A percentile compares a stretch with the other conserved stretches of the same genome.
These are phyloP conservation scores for Drosophila villosipedis DNA, from an alignment of 2,888 invertebrate genomes.

Conservation along the genomic window DNA sequence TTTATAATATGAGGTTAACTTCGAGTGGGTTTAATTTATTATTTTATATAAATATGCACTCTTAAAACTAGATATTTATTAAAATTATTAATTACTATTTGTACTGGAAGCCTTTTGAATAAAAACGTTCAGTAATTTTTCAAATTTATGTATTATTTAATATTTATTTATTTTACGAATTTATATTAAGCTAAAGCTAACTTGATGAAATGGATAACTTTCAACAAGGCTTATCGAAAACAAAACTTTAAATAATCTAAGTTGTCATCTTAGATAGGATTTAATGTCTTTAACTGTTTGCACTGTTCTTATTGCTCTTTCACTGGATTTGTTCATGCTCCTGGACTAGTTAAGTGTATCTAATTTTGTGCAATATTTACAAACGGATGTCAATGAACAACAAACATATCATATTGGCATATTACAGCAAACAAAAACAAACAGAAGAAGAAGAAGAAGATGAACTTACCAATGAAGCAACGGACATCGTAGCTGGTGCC, in stretches of 20 bases:
- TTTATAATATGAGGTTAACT: neutral
- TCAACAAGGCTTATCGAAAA: neutral
- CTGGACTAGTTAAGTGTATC: neutral
- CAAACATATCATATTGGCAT: conserved; percentile 1
- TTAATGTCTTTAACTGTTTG: neutral
- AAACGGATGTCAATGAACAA: conserved; percentile 4
- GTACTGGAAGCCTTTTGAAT: neutral
- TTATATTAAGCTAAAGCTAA: no score
- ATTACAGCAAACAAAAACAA: neutral
- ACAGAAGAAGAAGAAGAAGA: neutral
- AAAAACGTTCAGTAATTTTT: no score
- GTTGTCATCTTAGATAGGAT: no score
- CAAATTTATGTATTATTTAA: no score
- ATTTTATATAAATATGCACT: no score
- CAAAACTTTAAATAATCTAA: neutral
- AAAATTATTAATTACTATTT: neutral
- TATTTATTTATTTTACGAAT: no score
- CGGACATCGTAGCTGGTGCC: conserved; percentile 96
- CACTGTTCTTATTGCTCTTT: neutral
- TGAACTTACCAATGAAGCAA: conserved; percentile 91
- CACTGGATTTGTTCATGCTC: neutral
- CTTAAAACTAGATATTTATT: no score
- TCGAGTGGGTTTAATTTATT: neutral
- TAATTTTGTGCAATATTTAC: neutral
- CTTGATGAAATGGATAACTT: neutral